These are phyloP conservation scores for Perognathus longimembris DNA, from an alignment of 2,113 vertebrate genomes.

Conservation along the genomic window DNA sequence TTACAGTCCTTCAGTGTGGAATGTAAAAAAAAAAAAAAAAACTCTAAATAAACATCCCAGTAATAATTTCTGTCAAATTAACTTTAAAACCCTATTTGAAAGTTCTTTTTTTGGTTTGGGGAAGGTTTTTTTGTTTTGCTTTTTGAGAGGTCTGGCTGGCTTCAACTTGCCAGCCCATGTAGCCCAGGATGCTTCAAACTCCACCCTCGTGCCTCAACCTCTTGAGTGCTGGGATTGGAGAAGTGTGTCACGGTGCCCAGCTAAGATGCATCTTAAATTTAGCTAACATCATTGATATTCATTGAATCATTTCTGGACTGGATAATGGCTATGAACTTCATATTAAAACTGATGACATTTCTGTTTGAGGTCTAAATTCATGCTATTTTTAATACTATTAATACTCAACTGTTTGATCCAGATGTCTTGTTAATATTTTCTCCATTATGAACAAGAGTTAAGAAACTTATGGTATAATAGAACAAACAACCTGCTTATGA, in stretches of 20 bases:
- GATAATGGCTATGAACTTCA: slow-evolving; percentile 37
- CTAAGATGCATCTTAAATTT: slow-evolving; percentile 18
- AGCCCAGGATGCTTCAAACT: neutral
- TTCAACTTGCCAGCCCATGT: neutral
- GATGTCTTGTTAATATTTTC: slow-evolving; percentile 23
- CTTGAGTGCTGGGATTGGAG: neutral
- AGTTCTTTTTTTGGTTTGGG: neutral
- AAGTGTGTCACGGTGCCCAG: neutral
- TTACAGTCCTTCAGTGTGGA: neutral
- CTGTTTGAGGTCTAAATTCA: neutral
- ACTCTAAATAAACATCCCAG: slow-evolving; percentile 32
- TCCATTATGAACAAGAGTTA: slow-evolving; percentile 53
- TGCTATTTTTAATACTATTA: slow-evolving; percentile 41
- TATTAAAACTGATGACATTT: slow-evolving; percentile 53
- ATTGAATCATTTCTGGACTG: neutral
- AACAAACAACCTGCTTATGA: neutral
- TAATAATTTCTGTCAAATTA: slow-evolving; percentile 13
- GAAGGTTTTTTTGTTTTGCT: neutral
- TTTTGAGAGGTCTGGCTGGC: neutral
- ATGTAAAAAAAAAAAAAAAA: too few species aligned
- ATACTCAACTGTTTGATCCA: slow-evolving; percentile 37
- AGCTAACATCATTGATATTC: slow-evolving; percentile 10
- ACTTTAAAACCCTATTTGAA: slow-evolving; percentile 32
- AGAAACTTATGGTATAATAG: slow-evolving; percentile 4
- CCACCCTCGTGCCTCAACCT: too few species aligned